Evolutionary conservation across 2,888 invertebrate species (phyloP), one percentile per base, ranked within the genome.

Genomic region (Thalpophila matura): DNA sequence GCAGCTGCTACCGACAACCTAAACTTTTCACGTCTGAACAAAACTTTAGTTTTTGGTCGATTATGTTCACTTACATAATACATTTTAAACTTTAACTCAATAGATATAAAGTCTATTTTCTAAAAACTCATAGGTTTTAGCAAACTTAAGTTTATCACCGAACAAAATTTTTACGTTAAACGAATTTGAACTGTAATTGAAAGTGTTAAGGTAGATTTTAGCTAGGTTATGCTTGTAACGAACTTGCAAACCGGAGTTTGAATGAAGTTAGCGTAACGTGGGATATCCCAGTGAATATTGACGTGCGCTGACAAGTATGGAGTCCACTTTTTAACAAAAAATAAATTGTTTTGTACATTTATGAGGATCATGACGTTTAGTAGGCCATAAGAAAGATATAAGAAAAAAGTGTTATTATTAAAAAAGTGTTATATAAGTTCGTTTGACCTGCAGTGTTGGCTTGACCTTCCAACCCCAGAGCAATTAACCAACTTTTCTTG

Each of bases 181-280:
- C 47, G 24, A 84, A 84, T 78, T 62, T 82, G 33, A 59, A 55
- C 71, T 71, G 24, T 89, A 75, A 40, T 0, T 0, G 2, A 3
- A 1, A 1, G 29, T 0, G 0, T 37, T 81, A 87, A 74, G 63
- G 85, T 83, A 40, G 53, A 53, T 69, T 86, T 87, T 85, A 43
- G 49, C 29, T 27, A 37, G 35, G 45, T 71, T 42, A 45, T 63
- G 45, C 29, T 66, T 54, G 61, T 54, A 58, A 62, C 54, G 60
- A 71, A 64, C 63, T 67, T 70, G 69, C 69, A 74, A 77, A 82
- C 77, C 84, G 74, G 77, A 85, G 87, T 89, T 89, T 89, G 89
- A 89, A 89, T 89, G 89, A 88, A 90, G 90, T 87, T 92, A 91
- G 84, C 91, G 92, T 88, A 93, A 93, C 88, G 82, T 89, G 94